Evolutionary conservation across 2,113 vertebrate species (phyloP).

Genomic region (Gallinago jamesoni): DNA sequence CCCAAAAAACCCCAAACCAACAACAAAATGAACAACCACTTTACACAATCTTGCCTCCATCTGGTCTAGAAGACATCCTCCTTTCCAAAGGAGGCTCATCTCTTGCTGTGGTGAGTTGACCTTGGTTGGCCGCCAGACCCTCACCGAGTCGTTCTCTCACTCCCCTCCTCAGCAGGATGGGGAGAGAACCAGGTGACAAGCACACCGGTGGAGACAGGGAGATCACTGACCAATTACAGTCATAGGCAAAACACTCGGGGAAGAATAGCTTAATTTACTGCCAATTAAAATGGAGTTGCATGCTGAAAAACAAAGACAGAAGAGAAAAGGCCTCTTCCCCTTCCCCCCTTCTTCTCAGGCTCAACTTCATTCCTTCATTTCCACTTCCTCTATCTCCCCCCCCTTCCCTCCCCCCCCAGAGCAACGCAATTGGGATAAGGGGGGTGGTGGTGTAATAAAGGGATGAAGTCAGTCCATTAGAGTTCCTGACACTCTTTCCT

Average conservation of each 20-base stretch:
- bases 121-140: no score
- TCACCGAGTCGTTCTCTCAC: rapidly evolving
- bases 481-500: no score
- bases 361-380: not conserved
- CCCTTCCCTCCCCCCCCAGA: no score
- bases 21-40: not conserved
- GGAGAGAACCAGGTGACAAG: no score
- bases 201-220: not conserved
- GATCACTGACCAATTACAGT: not conserved
- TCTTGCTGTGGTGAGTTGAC: not conserved
- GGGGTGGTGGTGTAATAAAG: not conserved
- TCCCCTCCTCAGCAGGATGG: not conserved
- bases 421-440: not conserved
- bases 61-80: not conserved
- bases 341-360: not conserved
- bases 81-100: not conserved
- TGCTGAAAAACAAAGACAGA: not conserved
- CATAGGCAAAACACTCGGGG: rapidly evolving
- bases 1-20: not conserved
- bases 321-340: not conserved
- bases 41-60: not conserved
- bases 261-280: not conserved
- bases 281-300: not conserved
- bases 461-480: not conserved
- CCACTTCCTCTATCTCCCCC: not conserved